These are phyloP conservation scores for Oligia latruncula DNA, from an alignment of 2,888 invertebrate genomes.

Conservation along the genomic window DNA sequence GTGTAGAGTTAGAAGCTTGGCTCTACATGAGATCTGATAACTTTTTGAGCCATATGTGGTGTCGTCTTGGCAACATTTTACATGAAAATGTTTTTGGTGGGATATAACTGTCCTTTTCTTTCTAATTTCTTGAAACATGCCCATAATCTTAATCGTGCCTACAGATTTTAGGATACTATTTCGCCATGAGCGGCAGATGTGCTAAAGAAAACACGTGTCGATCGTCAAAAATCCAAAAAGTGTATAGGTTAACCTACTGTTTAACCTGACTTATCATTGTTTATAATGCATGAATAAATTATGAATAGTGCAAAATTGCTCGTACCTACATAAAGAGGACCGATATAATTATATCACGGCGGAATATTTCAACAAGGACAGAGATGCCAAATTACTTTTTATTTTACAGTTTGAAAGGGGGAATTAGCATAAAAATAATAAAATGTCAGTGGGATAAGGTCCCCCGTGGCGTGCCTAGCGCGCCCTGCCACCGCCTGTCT, in stretches of 20 bases:
- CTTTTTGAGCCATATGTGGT: too few relatives aligned
- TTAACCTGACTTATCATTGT: background rate
- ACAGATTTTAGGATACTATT: too few relatives aligned
- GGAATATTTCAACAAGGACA: conserved; percentile 59
- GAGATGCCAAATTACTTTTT: conserved; percentile 76
- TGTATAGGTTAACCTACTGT: background rate
- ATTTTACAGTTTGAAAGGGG: conserved; percentile 74
- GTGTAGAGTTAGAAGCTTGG: too few relatives aligned
- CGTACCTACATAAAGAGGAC: conserved; percentile 4
- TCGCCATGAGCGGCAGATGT: too few relatives aligned
- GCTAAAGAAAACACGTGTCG: background rate
- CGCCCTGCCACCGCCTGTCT: conserved; percentile 74
- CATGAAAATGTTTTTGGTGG: too few relatives aligned
- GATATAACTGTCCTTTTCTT: background rate
- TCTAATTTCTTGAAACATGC: background rate
- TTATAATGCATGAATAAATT: background rate
- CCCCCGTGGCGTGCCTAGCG: conserved; percentile 74
- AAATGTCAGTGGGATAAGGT: conserved; percentile 80
- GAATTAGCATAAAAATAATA: conserved; percentile 88
- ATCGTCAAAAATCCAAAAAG: background rate
- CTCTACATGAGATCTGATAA: too few relatives aligned
- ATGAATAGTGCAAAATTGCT: conserved; percentile 29
- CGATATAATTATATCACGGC: conserved; percentile 18
- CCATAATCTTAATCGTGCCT: background rate
- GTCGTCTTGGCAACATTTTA: too few relatives aligned